Base-by-base conservation (phyloP, 53 echinoderm and acorn worm species). In the Zoroaster sp. region DNA sequence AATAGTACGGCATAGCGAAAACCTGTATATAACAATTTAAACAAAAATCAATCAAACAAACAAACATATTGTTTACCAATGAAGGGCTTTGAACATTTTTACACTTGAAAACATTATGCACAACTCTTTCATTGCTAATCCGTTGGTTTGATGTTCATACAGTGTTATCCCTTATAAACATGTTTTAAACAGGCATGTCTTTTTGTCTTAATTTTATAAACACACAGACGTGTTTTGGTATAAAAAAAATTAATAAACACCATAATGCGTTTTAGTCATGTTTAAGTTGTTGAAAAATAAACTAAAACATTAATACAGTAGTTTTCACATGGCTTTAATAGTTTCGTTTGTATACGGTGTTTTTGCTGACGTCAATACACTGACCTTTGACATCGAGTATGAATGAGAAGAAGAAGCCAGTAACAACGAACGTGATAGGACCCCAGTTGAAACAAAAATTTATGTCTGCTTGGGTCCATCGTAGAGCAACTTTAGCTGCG, bases 361-460 rank as follows among this genome's bases (percentile, higher is more conserved):
- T n/a, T n/a, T n/a, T n/a, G n/a, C n/a, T n/a, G n/a, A n/a, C n/a
- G n/a, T n/a, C n/a, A n/a, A n/a, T n/a, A n/a, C n/a, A 28, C 49
- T 33, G 68, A 95, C 97, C 97, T 95, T 92, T 97, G 18, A 68
- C 88, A 73, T 94, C 94, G 33, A 97, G 53, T 23, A 97, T 49
- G 93, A 93, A 97, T 25, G 97, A 94, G 69, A 97, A 97, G 32
- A 94, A 77, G 46, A 92, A 78, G 21, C 91, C 97, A 67, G 97
- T 73, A 3, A 77, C 1, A 25, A 97, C 11, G 47, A 90, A 97
- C 20, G 90, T 89, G 35, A 97, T 95, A 5, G 90, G 80, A 18
- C 94, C 95, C 97, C 97, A 97, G 78, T 97, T 97, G 18, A 94
- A 91, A 17, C 95, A 52, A 42, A 97, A 46, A 35, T 94, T 94